Evolutionary conservation across 2,888 invertebrate genomes (phyloP).

Genomic region (Taphrorychus bicolor): DNA sequence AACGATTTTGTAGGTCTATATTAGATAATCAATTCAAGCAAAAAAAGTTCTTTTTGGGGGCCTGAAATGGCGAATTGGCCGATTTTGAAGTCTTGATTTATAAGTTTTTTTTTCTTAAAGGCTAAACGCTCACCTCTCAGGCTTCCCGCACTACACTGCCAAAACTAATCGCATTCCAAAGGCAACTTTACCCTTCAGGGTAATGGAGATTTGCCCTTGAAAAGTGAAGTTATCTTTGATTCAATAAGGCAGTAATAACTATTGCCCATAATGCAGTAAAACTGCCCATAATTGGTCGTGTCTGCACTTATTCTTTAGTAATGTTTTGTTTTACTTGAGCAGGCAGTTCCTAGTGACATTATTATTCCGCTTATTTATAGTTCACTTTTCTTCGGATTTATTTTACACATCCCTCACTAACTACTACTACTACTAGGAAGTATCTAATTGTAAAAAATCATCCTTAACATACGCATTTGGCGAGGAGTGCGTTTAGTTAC

Average conservation of each 20-base stretch:
- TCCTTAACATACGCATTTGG: slow-evolving; percentile 50
- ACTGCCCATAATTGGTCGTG: not conserved
- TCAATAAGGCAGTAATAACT: not conserved
- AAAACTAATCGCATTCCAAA: slow-evolving; percentile 9
- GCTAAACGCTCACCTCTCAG: not conserved
- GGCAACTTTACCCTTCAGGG: not conserved
- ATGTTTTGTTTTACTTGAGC: too few species aligned
- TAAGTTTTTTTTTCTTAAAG: not conserved
- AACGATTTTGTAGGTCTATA: slow-evolving; percentile 61
- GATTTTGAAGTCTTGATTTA: not conserved
- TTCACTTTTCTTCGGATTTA: not conserved
- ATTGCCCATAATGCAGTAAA: not conserved
- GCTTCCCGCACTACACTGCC: slow-evolving; percentile 34
- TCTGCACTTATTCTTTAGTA: not conserved
- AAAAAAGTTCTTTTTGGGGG: slow-evolving; percentile 19
- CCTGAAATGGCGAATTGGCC: slow-evolving; percentile 32
- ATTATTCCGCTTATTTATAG: not conserved
- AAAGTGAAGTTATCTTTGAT: not conserved
- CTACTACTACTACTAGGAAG: not conserved
- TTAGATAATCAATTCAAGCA: slow-evolving; percentile 57
- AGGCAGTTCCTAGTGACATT: too few species aligned
- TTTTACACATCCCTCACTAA: not conserved
- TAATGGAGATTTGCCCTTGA: too few species aligned
- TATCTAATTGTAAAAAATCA: slow-evolving; percentile 46
- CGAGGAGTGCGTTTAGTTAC: slow-evolving; percentile 34